phyloP scores from a whole-genome alignment of 2,888 invertebrate species.

The Odontomyia ornata region DNA sequence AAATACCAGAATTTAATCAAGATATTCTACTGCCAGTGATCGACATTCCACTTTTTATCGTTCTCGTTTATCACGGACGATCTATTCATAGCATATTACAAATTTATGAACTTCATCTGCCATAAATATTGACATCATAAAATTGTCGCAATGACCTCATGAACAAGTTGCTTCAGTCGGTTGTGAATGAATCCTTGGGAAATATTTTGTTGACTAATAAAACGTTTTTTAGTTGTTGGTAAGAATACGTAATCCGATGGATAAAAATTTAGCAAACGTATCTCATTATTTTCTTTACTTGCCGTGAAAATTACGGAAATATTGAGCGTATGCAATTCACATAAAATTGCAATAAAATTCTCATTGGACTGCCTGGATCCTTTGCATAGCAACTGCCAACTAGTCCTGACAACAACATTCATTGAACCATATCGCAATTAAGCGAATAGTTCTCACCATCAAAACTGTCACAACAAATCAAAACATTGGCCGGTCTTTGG shows the following conservation, averaged over 20 bases:
- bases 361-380: conserved; percentile 56
- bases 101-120: conserved; percentile 16
- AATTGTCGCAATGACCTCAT: conserved; percentile 37
- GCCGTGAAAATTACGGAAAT: conserved; percentile 38
- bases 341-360: conserved; percentile 63
- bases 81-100: not conserved
- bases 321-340: conserved; percentile 52
- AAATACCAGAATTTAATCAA: conserved; percentile 25
- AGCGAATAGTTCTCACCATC: conserved; percentile 55
- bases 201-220: too few relatives aligned
- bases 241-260: too few relatives aligned
- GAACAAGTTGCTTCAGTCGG: not conserved
- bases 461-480: conserved; percentile 64
- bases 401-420: not conserved
- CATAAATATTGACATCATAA: conserved; percentile 36
- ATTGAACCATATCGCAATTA: conserved; percentile 57
- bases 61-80: not conserved
- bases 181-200: not conserved
- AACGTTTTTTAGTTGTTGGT: too few relatives aligned
- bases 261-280: too few relatives aligned
- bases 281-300: not conserved
- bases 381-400: conserved; percentile 55
- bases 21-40: conserved; percentile 32
- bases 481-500: conserved; percentile 53
- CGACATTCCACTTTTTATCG: conserved; percentile 5